Percentiles rank a stretch among this genome's conserved stretches.
phyloP scores from a whole-genome alignment of 2,888 invertebrate genomes.

The Dicycla oo region DNA sequence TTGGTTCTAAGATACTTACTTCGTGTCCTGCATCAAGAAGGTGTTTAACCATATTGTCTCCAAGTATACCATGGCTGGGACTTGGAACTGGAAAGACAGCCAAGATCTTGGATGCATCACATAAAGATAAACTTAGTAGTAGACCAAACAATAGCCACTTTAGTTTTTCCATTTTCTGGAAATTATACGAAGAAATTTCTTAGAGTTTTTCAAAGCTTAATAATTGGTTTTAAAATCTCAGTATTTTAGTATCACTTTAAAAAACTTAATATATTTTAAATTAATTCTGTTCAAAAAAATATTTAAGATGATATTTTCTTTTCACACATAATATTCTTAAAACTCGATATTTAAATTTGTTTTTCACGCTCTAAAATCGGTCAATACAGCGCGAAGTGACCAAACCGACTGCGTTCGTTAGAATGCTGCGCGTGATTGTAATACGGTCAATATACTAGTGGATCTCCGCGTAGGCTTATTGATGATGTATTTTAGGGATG shows the following conservation, averaged over 20 bases:
- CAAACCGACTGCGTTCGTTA: constrained; percentile 25
- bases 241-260: not conserved
- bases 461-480: not conserved
- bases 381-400: constrained; percentile 1
- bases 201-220: not conserved
- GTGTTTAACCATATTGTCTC: constrained; percentile 70
- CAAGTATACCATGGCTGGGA: constrained; percentile 75
- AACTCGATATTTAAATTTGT: not conserved
- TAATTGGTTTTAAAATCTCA: not conserved
- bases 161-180: constrained; percentile 29
- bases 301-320: not conserved
- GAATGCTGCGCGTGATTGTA: constrained; percentile 7
- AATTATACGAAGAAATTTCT: not conserved
- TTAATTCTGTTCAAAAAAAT: no score
- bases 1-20: constrained; percentile 58
- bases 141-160: constrained; percentile 34
- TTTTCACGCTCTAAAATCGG: not conserved
- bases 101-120: constrained; percentile 71
- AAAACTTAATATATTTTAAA: not conserved
- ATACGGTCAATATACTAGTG: not conserved
- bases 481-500: constrained; percentile 10
- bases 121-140: constrained; percentile 33
- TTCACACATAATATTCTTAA: not conserved
- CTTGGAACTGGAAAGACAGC: constrained; percentile 72
- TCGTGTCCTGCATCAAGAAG: constrained; percentile 78